A percentile compares a stretch with the other conserved stretches of the same genome.
These are phyloP conservation scores for Ctenomys sociabilis DNA, from an alignment of 2,113 vertebrate species.

Conservation along the genomic window DNA sequence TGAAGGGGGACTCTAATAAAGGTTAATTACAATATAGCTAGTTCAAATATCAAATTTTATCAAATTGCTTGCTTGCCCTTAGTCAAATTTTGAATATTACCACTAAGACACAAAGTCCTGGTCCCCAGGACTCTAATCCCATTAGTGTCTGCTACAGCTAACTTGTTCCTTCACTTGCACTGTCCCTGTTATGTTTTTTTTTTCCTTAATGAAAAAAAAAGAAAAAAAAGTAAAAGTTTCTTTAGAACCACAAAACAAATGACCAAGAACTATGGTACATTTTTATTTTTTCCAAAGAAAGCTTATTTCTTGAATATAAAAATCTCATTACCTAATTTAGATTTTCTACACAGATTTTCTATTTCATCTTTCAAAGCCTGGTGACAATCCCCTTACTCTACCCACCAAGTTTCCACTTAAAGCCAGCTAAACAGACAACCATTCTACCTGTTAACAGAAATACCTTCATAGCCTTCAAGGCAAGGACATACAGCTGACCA, in stretches of 20 bases:
- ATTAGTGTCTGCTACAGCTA: constrained; percentile 22
- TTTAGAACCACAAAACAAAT: not conserved
- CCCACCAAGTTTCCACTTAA: not conserved
- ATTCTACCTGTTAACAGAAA: constrained; percentile 14
- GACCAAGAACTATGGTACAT: not conserved
- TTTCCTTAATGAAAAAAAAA: not conserved
- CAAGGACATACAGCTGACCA: not conserved
- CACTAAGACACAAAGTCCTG: not conserved
- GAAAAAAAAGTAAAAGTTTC: not conserved
- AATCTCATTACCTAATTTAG: not conserved
- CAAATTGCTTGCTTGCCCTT: not conserved
- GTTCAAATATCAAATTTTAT: not conserved
- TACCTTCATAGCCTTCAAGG: not conserved
- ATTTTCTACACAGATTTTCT: constrained; percentile 1
- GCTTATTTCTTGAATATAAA: not conserved
- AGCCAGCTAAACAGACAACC: not conserved
- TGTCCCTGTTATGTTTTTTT: not conserved
- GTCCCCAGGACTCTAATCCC: not conserved
- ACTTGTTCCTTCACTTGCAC: not conserved
- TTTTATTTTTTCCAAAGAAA: constrained; percentile 31
- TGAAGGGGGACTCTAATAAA: constrained; percentile 12
- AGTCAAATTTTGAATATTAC: constrained; percentile 33
- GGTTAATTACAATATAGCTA: not conserved
- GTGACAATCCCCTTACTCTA: not conserved
- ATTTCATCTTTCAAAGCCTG: not conserved